Base-by-base conservation (phyloP, 2,113 vertebrate species). In the Australoheros scitulus region DNA sequence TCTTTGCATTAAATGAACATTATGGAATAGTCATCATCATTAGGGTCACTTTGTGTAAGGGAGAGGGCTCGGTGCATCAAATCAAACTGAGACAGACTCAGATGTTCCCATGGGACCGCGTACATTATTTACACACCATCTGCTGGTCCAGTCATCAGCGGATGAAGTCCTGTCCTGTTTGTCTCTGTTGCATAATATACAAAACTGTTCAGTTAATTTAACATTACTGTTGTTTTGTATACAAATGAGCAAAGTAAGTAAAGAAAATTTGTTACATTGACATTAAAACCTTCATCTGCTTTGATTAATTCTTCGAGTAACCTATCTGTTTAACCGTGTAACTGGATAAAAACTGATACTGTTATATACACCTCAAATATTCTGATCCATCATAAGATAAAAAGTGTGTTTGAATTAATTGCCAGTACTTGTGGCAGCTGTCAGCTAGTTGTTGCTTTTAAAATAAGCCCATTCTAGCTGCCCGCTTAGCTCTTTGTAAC, bases 41-140 rank as follows among this genome's bases (percentile, higher is more conserved):
- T 11, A 72, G 63, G 87, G 88, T 90, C 89, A 88, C 76, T 87
- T 65, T 87, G 41, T 77, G 60, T 59, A 47, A 70, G 32, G 10
- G 79, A 81, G 50, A 57, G 13, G 36, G 8, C 52, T 61, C 77
- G 59, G 76, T 80, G n/a, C 81, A 86, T 88, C 84, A 85, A 77
- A 89, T 15, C 64, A 82, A 82, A 91, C 26, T 6, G 59, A 89
- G 83, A 87, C 87, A 63, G 87, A 88, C 86, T 82, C 59, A 2
- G 68, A 85, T 85, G 83, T 91, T 90, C 92, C 86, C 90, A 63
- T 6, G 80, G 77, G 92, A 82, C 60, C 24, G 34, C 34, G 7
- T 91, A 82, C 82, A 87, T 93, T 90, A 93, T 93, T 92, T 92
- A 90, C 90, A 63, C 84, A 79, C 90, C 92, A 93, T 93, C 92